These are phyloP conservation scores for Polydrusus pterygomalis DNA, from an alignment of 2,888 invertebrate species.

Conservation along the genomic window DNA sequence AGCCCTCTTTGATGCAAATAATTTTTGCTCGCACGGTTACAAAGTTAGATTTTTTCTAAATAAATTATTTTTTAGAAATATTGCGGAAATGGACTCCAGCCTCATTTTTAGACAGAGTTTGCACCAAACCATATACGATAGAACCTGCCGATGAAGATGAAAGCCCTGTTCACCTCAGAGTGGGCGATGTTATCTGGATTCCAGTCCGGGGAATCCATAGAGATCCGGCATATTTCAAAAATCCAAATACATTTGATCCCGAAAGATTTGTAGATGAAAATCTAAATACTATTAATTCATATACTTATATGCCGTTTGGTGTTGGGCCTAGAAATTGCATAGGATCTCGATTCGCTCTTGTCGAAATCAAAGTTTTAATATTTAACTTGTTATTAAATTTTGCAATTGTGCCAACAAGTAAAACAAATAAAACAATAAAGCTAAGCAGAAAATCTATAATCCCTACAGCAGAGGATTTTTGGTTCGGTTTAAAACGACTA, in stretches of 20 bases:
- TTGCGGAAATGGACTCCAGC: not conserved
- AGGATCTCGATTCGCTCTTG: conserved; percentile 69
- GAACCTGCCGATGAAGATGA: conserved; percentile 54
- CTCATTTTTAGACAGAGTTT: not conserved
- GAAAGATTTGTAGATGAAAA: conserved; percentile 73
- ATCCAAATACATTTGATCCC: conserved; percentile 66
- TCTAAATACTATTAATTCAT: conserved; percentile 72
- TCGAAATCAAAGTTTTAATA: conserved; percentile 60
- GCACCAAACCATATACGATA: conserved; percentile 70
- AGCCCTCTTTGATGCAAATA: no score
- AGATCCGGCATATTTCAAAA: conserved; percentile 63
- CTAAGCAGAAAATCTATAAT: not conserved
- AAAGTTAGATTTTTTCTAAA: no score
- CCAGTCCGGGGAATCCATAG: conserved; percentile 63
- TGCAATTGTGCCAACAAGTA: not conserved
- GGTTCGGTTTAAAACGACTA: conserved; percentile 1
- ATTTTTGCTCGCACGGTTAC: no score
- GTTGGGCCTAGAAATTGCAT: conserved; percentile 78
- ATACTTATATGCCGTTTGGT: conserved; percentile 66
- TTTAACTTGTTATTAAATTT: not conserved
- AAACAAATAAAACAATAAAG: not conserved
- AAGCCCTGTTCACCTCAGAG: conserved; percentile 34
- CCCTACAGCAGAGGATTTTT: not conserved
- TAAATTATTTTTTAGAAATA: not conserved
- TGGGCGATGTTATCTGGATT: conserved; percentile 65